Evolutionary conservation across 23 tunicate genomes (phyloP), one percentile per base, ranked within the genome.

Genomic region (Pegea sp.): DNA sequence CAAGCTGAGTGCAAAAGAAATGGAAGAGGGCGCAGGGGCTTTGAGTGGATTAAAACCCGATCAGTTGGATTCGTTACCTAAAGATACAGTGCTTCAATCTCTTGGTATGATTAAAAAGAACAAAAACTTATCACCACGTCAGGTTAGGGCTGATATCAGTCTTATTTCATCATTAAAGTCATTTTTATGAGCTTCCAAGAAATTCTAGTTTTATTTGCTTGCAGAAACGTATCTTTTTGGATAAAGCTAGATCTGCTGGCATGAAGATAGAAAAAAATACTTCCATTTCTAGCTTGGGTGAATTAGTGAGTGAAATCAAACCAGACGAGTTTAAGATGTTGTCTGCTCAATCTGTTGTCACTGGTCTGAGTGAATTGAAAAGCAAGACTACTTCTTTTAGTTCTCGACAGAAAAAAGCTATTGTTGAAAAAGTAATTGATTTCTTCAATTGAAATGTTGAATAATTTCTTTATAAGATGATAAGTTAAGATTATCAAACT

Each of bases 21-120:
- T 74, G 23, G 44, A 71, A 66, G 54, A 59, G 30, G 67, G 31
- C 34, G 84, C 84, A 26, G 72, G 84, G 3, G 84, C 84, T 23
- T 42, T 74, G 30, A 63, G 84, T 50, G 72, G 62, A 3, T 29
- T 74, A 0, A 66, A 51, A 22, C 84, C 84, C 1, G 13, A 58
- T 18, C 59, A 74, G 11, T 26, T 74, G 46, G 67, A 66, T 5
- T 52, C 65, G 38, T 23, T 74, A n/a, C 72, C 84, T 29, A 33
- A 66, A 19, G 34, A 31, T n/a, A 62, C 84, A 5, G 44, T 74
- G 16, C 46, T 38, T 38, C 13, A 38, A 8, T 38, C 46, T 38
- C 16, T 38, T 38, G 16, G 13, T 38, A 38, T 16, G 11, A 38
- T 38, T 16, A 38, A 38, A 8, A 38, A 38, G 46, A 38, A 38